Base-by-base conservation (phyloP, 2,888 invertebrate genomes). In the Nyleta sp. region DNA sequence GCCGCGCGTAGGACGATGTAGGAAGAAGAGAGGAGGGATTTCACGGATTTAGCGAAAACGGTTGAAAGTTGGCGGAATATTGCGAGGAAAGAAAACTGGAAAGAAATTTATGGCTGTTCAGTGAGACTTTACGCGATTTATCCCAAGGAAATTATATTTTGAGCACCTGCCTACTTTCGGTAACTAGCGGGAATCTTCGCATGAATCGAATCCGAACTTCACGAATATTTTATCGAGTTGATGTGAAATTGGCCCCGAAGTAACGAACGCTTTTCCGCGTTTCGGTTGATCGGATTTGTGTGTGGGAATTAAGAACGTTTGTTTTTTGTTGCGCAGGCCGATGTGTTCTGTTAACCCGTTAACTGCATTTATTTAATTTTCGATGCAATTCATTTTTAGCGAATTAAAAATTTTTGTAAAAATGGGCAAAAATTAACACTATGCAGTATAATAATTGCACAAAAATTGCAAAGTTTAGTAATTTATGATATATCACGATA, bases 11-110 rank as follows among this genome's bases (percentile, higher is more conserved):
- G 53, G 50, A 72, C 67, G 73, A 46, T 33, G 73, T 57, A 33
- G 42, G 42, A 68, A 68, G 53, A 65, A 71, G 46, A 59, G 79
- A 59, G 78, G 78, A 81, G 82, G 84, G 82, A 74, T 82, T 85
- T 82, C 82, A 84, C 82, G 85, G 84, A 83, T 85, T 85, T 85
- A 85, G 82, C 82, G 81, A 83, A 84, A 85, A 84, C 83, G 82
- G 83, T 86, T 85, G 82, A 84, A 85, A 86, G 84, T 85, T 84
- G 81, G 81, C 80, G 72, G 83, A 84, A 83, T 83, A 82, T 84
- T 82, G 84, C 83, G 44, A 74, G 68, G 68, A 73, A 67, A 75
- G 78, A 80, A 78, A 76, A 67, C 73, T 57, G 64, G 48, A 76
- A 79, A 73, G 73, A 79, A 85, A 85, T 86, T 85, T 86, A 85